Percentiles rank a stretch among this genome's conserved stretches.
Evolutionary conservation across 2,113 vertebrate species (phyloP).

Genomic region (Corydoras sp.): DNA sequence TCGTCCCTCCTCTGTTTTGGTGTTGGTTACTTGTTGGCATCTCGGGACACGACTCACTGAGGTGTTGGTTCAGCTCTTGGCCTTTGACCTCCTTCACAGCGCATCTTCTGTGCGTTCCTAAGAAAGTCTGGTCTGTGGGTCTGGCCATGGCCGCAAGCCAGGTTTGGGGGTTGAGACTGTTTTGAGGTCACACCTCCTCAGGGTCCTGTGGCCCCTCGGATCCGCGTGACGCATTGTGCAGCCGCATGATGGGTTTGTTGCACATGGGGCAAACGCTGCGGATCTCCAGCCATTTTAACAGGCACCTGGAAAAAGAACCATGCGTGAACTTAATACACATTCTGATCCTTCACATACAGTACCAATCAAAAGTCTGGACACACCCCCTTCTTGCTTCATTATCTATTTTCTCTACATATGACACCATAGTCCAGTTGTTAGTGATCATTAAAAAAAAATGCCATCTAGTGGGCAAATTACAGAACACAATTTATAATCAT

Average conservation of each 20-base stretch:
- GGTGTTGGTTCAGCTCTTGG: too few relatives aligned
- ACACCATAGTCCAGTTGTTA: too few relatives aligned
- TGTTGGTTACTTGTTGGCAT: slow-evolving; percentile 27
- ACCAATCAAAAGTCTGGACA: too few relatives aligned
- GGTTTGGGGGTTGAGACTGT: background rate
- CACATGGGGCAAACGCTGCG: slow-evolving; percentile 77
- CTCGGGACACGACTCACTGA: slow-evolving; percentile 18
- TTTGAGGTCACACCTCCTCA: slow-evolving; percentile 65
- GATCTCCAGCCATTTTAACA: slow-evolving; percentile 77
- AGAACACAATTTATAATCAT: too few relatives aligned
- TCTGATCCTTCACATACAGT: background rate
- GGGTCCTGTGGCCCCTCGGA: slow-evolving; percentile 66
- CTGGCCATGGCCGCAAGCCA: slow-evolving; percentile 10
- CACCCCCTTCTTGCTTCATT: too few relatives aligned
- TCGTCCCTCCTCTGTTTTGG: background rate
- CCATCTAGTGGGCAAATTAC: too few relatives aligned
- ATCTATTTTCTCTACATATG: too few relatives aligned
- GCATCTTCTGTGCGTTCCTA: background rate
- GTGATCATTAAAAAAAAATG: too few relatives aligned
- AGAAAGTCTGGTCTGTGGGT: background rate
- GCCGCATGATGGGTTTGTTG: slow-evolving; percentile 72
- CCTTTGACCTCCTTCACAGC: slow-evolving; percentile 3
- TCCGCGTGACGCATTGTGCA: slow-evolving; percentile 62
- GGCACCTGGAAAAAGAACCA: slow-evolving; percentile 58
- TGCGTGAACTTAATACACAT: background rate